A percentile compares a stretch with the other conserved stretches of the same genome.
phyloP scores from a whole-genome alignment of 2,888 invertebrate species.

The Acronicta psi region DNA sequence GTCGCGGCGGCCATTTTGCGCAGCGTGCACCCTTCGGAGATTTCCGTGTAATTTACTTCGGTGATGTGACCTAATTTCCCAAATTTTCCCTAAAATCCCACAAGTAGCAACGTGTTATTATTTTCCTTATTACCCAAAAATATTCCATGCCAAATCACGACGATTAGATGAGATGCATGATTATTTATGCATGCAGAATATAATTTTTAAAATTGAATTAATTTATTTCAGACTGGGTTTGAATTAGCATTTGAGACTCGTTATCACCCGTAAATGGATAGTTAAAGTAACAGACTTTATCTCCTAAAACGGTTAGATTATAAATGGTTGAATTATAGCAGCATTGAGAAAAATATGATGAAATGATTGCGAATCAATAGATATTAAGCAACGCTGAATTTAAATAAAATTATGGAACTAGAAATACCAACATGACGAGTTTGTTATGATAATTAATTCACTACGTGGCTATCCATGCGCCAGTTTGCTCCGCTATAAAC shows the following conservation, averaged over 20 bases:
- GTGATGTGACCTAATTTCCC: slow-evolving; percentile 67
- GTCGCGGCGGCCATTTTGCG: slow-evolving; percentile 80
- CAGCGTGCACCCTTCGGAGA: slow-evolving; percentile 68
- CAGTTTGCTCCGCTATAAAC: slow-evolving; percentile 38
- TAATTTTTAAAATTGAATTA: slow-evolving; percentile 21
- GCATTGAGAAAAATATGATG: slow-evolving; percentile 18
- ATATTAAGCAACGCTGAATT: slow-evolving; percentile 12
- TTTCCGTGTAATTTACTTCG: slow-evolving; percentile 63
- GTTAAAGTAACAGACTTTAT: slow-evolving; percentile 2
- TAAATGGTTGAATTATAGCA: slow-evolving; percentile 9
- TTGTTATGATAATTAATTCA: slow-evolving; percentile 48
- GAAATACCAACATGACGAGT: slow-evolving; percentile 36
- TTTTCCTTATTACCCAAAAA: slow-evolving; percentile 19
- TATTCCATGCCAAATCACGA: slow-evolving; percentile 21
- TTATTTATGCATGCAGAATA: slow-evolving; percentile 13
- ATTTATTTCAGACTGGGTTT: slow-evolving; percentile 12
- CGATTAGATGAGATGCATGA: slow-evolving; percentile 9
- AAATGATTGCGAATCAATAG: slow-evolving; percentile 25
- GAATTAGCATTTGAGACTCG: slow-evolving; percentile 30
- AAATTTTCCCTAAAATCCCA: slow-evolving; percentile 32
- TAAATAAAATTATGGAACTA: slow-evolving; percentile 39
- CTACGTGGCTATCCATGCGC: slow-evolving; percentile 12
- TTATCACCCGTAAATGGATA: slow-evolving; percentile 15
- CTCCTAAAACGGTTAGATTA: slow-evolving; percentile 9
- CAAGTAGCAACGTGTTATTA: slow-evolving; percentile 22